Conservation (phyloP, 1,140 invertebrate species). For the Nomia melanderi region DNA sequence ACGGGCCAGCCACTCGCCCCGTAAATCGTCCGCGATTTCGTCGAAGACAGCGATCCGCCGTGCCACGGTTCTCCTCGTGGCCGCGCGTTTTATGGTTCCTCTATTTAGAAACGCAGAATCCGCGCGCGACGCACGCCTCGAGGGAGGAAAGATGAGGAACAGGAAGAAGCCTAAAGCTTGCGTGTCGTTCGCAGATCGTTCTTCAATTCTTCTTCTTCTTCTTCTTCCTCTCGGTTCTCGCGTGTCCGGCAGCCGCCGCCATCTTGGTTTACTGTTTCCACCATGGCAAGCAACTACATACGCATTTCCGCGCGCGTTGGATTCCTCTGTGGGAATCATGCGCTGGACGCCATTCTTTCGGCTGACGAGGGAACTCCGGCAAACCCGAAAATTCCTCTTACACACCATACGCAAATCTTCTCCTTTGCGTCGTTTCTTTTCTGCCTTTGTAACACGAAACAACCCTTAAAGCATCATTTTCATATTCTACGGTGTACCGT, state of each 20-base stretch:
- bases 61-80: not conserved
- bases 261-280: constrained; percentile 65
- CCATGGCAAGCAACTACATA: constrained; percentile 53
- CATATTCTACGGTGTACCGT: too few species aligned
- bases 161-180: too few species aligned
- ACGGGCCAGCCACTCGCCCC: not conserved
- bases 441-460: too few species aligned
- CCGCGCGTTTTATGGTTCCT: not conserved
- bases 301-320: constrained; percentile 62
- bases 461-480: too few species aligned
- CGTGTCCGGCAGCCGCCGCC: constrained; percentile 40
- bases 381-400: too few species aligned
- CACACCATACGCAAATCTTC: too few species aligned
- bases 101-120: constrained; percentile 12
- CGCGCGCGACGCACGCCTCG: not conserved
- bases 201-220: constrained; percentile 58
- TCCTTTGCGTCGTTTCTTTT: too few species aligned
- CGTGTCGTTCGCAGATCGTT: constrained; percentile 21
- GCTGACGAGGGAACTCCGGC: too few species aligned
- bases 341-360: not conserved
- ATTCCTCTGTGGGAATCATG: constrained; percentile 53
- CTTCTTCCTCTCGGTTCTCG: constrained; percentile 27
- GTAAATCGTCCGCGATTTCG: not conserved
- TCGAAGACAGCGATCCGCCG: too few species aligned
- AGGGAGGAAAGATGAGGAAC: constrained; percentile 17